These are phyloP conservation scores for Haliclona indistincta DNA, from an alignment of 37 sponge, comb jelly and placozoan genomes.

Conservation along the genomic window DNA sequence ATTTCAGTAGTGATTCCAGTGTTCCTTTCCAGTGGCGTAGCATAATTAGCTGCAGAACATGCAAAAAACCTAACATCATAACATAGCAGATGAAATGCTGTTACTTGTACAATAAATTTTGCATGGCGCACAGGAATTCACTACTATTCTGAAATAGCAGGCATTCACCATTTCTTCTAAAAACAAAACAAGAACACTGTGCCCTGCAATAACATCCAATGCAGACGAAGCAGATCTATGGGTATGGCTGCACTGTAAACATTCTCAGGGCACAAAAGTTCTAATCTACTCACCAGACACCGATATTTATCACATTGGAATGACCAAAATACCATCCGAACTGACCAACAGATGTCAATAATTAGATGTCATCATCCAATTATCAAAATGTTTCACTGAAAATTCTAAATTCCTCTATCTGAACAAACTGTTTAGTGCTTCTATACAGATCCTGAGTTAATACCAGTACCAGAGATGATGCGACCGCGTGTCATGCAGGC, in stretches of 20 bases:
- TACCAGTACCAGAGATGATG: neutral
- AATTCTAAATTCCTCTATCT: neutral
- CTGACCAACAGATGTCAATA: too few species aligned
- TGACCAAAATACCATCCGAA: too few species aligned
- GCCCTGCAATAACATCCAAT: neutral
- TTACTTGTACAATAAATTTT: neutral
- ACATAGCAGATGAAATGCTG: constrained; percentile 11
- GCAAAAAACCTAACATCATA: constrained; percentile 9
- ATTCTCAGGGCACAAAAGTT: neutral
- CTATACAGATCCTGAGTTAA: neutral
- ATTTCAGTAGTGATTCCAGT: too few species aligned
- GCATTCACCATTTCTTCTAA: too few species aligned
- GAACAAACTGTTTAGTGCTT: neutral
- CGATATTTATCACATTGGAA: constrained; percentile 26
- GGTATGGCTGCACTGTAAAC: constrained; percentile 12
- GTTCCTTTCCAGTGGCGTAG: too few species aligned
- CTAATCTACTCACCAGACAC: constrained; percentile 29
- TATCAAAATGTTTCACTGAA: too few species aligned
- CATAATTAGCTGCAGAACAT: constrained; percentile 2
- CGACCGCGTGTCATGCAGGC: constrained; percentile 13
- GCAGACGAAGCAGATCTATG: constrained; percentile 27
- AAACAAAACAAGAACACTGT: too few species aligned
- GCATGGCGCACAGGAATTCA: too few species aligned
- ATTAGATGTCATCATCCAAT: too few species aligned
- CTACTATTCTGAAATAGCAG: too few species aligned